Percentiles rank a stretch among this genome's conserved stretches.
phyloP scores from a whole-genome alignment of 1,140 invertebrate genomes.

The Chironomus striatipennis region DNA sequence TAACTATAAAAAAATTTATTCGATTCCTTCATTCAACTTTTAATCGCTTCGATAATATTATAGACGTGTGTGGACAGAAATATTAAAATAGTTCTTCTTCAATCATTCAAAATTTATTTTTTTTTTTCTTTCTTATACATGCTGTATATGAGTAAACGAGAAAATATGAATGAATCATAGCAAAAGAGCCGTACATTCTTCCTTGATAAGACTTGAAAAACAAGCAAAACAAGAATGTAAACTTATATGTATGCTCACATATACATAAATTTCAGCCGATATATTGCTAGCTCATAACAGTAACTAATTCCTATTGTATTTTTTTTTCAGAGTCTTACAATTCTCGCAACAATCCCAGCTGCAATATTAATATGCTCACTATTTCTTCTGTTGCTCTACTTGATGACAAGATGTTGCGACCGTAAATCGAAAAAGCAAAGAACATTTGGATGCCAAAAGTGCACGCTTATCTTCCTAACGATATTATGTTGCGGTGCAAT shows the following conservation, averaged over 20 bases:
- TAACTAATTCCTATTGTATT: constrained; percentile 26
- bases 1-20: no score
- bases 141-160: no score
- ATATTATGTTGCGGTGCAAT: constrained; percentile 72
- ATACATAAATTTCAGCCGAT: not conserved
- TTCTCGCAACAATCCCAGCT: constrained; percentile 82
- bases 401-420: constrained; percentile 89
- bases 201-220: not conserved
- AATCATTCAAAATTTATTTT: no score
- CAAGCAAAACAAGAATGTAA: not conserved
- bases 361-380: constrained; percentile 82
- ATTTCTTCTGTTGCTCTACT: constrained; percentile 76
- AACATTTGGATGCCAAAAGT: constrained; percentile 66
- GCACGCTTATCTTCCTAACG: constrained; percentile 68
- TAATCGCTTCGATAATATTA: no score
- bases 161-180: not conserved
- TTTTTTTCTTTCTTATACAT: no score
- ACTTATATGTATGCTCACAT: not conserved
- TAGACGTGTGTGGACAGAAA: no score
- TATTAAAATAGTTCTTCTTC: no score
- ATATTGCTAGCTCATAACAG: not conserved
- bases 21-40: no score
- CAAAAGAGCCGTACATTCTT: not conserved
- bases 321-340: constrained; percentile 72
- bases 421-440: constrained; percentile 69